Base-by-base conservation (phyloP, 2,888 invertebrate genomes). In the Lagria hirta region DNA sequence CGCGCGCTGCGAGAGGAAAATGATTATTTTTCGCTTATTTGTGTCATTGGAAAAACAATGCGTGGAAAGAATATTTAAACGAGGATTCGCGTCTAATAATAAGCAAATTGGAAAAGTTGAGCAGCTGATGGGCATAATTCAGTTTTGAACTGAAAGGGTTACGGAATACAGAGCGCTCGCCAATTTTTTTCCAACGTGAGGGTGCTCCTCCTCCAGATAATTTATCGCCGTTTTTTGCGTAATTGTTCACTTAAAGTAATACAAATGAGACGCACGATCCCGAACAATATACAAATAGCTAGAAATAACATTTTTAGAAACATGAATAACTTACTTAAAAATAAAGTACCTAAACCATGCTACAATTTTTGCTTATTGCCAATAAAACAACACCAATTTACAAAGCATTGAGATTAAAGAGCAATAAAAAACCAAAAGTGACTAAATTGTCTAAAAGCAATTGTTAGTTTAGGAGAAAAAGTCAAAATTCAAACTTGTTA, bases 301-400 rank as follows among this genome's bases (percentile, higher is more conserved):
- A 48, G 43, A 38, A 48, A 48, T 48, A 48, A 48, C 48, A 48
- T 48, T 48, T 48, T 48, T 48, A 48, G 48, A 48, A 48, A 48
- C 43, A 48, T 48, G 48, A 48, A 43, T 48, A 48, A 48, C 43
- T 48, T 38, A 48, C 48, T 48, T 48, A 48, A 48, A 48, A 48
- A 48, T 48, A 48, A 48, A 48, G 34, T 43, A n/a, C n/a, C n/a
- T n/a, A 48, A 43, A 48, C 42, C 48, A 47, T 37, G 37, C 46
- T 46, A 41, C 28, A 35, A 24, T 35, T 24, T 32, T 36, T 18
- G 36, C 36, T 47, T 36, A 47, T 47, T 47, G 47, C 47, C 47
- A 47, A 47, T 47, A 47, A 42, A 47, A 42, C 33, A 42, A 47
- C 42, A 28, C 20, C 32, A 37, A 46, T 27, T 34, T 27, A 42